Percentiles rank a stretch among this genome's conserved stretches.
phyloP scores from a whole-genome alignment of 23 tunicate genomes.

The Halocynthia aurantium region DNA sequence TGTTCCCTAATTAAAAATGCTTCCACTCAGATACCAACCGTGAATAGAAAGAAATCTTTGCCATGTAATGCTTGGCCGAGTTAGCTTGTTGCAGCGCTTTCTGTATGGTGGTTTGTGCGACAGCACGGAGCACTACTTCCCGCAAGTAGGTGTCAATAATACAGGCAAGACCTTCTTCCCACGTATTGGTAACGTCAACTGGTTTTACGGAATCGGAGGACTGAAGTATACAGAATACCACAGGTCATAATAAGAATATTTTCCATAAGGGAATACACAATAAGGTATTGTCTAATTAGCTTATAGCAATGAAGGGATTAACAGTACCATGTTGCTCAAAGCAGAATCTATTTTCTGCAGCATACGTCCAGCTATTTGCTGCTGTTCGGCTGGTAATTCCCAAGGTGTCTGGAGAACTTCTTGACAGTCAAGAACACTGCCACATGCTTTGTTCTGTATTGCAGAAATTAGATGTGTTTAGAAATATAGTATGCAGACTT shows the following conservation, averaged over 20 bases:
- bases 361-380: slow-evolving; percentile 56
- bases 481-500: not conserved
- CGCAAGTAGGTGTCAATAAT: slow-evolving; percentile 34
- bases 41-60: slow-evolving; percentile 30
- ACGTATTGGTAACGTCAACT: not conserved
- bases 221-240: no score
- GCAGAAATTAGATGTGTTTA: not conserved
- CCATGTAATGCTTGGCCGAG: slow-evolving; percentile 34
- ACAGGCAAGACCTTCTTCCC: slow-evolving; percentile 36
- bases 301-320: no score
- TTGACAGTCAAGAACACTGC: slow-evolving; percentile 53
- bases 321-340: not conserved
- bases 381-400: slow-evolving; percentile 62
- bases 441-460: slow-evolving; percentile 53
- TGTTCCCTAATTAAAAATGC: no score
- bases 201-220: no score
- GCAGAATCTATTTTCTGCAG: slow-evolving; percentile 26
- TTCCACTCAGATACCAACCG: slow-evolving; percentile 18
- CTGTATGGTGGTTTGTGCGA: slow-evolving; percentile 48
- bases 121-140: slow-evolving; percentile 43
- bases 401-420: slow-evolving; percentile 63
- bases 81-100: slow-evolving; percentile 32
- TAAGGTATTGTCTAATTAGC: no score
- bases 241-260: no score
- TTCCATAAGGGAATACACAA: no score